Conservation (phyloP, 2,113 vertebrate species). For the Psilopogon haemacephalus region DNA sequence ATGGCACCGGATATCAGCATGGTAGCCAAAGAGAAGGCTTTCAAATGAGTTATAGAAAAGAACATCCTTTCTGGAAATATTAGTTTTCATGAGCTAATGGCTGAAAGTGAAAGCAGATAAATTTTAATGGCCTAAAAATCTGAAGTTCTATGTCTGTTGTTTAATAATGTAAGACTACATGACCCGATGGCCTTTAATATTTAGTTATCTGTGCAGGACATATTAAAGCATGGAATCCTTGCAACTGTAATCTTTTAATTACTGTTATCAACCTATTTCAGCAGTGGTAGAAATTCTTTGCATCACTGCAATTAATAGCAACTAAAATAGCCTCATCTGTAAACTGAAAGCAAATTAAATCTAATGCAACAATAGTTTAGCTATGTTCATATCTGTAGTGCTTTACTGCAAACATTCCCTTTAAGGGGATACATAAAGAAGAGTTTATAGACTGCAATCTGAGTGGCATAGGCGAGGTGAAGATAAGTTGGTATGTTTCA, state of each 20-base stretch:
- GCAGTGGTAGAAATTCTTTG: neutral
- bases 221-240: neutral
- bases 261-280: neutral
- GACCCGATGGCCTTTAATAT: slow-evolving; percentile 26
- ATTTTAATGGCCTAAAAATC: neutral
- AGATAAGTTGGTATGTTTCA: neutral
- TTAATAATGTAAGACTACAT: neutral
- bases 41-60: neutral
- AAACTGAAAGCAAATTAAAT: neutral
- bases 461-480: neutral
- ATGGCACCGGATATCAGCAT: neutral
- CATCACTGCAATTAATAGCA: neutral
- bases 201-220: neutral
- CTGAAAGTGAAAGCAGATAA: slow-evolving; percentile 18
- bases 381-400: neutral
- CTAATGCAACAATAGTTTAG: neutral
- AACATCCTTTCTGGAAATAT: neutral
- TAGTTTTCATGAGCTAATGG: neutral
- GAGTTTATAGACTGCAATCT: neutral
- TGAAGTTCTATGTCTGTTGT: neutral
- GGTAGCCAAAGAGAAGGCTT: neutral
- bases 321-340: neutral
- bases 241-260: neutral
- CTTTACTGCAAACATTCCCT: neutral
- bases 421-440: neutral